Conservation (phyloP, 2,888 invertebrate species). For the Platypus cylindrus region DNA sequence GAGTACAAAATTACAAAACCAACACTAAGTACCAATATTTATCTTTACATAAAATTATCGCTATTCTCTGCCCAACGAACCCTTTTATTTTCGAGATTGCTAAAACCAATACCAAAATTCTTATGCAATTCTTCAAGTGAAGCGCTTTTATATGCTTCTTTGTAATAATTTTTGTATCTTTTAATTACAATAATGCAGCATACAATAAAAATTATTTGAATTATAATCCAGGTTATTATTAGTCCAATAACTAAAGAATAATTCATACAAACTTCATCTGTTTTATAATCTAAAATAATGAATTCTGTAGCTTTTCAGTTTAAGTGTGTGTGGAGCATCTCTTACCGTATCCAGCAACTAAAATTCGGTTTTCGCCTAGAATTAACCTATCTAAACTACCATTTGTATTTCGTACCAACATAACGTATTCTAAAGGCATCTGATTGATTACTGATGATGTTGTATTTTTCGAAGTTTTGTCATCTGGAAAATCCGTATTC, state of each 20-base stretch:
- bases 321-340: not conserved
- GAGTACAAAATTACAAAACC: no score
- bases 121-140: conserved; percentile 40
- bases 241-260: conserved; percentile 46
- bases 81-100: conserved; percentile 47
- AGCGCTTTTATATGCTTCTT: conserved; percentile 36
- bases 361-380: conserved; percentile 44
- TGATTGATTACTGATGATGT: conserved; percentile 23
- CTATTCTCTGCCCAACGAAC: conserved; percentile 55
- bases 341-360: conserved; percentile 46
- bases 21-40: no score
- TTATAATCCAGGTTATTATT: conserved; percentile 38
- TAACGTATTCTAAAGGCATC: conserved; percentile 43
- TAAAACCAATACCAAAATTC: conserved; percentile 51
- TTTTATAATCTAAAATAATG: conserved; percentile 26
- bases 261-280: conserved; percentile 33
- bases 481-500: conserved; percentile 19
- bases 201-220: conserved; percentile 43
- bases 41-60: conserved; percentile 16
- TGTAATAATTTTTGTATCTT: conserved; percentile 40
- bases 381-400: conserved; percentile 51
- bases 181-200: conserved; percentile 42
- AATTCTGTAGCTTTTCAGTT: not conserved
- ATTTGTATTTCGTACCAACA: conserved; percentile 44
- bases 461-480: conserved; percentile 11